These are phyloP conservation scores for Phyllotis vaccarum DNA, from an alignment of 2,797 vertebrate species.

Conservation along the genomic window DNA sequence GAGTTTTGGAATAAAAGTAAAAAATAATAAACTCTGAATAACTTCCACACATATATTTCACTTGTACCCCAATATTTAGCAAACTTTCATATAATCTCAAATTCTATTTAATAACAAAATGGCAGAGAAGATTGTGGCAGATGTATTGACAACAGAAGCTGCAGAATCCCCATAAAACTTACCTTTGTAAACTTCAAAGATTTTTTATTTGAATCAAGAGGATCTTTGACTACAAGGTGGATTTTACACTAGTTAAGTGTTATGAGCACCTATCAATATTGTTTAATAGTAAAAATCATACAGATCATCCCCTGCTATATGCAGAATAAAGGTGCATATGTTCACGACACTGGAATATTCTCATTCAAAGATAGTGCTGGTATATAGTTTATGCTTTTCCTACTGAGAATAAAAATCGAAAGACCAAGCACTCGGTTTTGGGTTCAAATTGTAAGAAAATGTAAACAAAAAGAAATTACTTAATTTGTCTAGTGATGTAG, in stretches of 20 bases:
- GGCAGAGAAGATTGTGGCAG: neutral
- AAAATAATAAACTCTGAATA: neutral
- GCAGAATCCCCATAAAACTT: neutral
- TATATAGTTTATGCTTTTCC: neutral
- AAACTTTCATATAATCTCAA: neutral
- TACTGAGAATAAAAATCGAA: neutral
- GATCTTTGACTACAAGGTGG: neutral
- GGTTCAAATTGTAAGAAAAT: neutral
- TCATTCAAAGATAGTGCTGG: neutral
- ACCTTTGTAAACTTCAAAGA: neutral
- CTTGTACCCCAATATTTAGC: neutral
- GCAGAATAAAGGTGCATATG: neutral
- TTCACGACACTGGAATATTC: neutral
- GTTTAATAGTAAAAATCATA: neutral
- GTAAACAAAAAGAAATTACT: neutral
- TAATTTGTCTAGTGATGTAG: neutral
- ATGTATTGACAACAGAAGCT: neutral
- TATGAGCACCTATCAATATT: neutral
- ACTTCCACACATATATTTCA: neutral
- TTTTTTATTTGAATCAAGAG: neutral
- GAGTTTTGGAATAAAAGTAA: neutral
- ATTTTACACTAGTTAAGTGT: neutral
- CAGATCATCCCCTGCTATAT: neutral
- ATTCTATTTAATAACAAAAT: neutral
- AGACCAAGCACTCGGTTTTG: neutral